Percentiles rank a stretch among this genome's conserved stretches.
Evolutionary conservation across 2,797 vertebrate species (phyloP).

Genomic region (Intellagama lesueurii): DNA sequence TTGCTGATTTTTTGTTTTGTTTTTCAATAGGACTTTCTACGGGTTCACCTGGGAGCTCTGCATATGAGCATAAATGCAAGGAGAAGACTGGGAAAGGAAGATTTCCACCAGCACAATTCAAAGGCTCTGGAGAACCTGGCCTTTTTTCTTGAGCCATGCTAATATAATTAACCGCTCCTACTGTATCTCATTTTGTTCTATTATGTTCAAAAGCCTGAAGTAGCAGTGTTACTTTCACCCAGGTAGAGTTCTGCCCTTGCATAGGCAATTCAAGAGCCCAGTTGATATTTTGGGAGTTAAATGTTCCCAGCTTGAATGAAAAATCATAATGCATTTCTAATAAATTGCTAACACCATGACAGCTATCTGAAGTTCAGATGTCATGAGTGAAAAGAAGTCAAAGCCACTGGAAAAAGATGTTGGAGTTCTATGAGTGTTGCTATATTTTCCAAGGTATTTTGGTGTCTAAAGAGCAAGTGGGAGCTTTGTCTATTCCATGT

Average conservation of each 20-base stretch:
- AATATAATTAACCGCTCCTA: neutral
- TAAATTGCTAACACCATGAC: neutral
- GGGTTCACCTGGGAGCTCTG: conserved; percentile 10
- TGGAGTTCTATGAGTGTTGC: neutral
- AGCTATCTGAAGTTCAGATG: too few relatives aligned
- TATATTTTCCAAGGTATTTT: too few relatives aligned
- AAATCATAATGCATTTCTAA: neutral
- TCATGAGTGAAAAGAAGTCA: neutral
- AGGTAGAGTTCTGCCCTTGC: neutral
- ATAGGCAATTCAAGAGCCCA: neutral
- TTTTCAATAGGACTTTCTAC: conserved; percentile 22
- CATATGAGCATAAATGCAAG: neutral
- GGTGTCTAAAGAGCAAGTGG: too few relatives aligned
- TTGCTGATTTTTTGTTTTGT: neutral
- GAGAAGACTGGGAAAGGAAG: neutral
- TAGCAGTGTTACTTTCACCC: neutral
- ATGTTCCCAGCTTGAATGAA: conserved; percentile 3
- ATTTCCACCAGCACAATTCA: neutral
- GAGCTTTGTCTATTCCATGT: neutral
- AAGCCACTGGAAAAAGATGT: neutral
- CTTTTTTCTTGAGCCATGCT: neutral
- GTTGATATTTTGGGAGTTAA: conserved; percentile 30
- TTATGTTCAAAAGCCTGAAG: conserved; percentile 1
- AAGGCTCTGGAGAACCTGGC: neutral
- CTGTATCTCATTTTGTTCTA: neutral